Evolutionary conservation across 2,113 vertebrate species (phyloP).

Genomic region (Menidia beryllina): DNA sequence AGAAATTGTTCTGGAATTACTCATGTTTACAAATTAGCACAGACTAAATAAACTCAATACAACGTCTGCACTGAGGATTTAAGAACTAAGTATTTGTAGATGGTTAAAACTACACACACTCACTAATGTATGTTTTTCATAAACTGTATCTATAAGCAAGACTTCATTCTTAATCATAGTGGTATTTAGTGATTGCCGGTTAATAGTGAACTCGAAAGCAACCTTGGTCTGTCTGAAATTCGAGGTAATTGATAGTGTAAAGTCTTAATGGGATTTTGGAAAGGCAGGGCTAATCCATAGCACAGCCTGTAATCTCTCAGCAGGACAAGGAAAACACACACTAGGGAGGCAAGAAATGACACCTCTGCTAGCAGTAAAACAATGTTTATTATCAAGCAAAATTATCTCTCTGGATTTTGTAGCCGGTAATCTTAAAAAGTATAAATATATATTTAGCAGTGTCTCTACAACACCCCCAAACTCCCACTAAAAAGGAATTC

Average conservation of each 20-base stretch:
- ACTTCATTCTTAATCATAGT: neutral
- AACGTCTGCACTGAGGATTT: neutral
- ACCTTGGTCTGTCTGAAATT: conserved; percentile 34
- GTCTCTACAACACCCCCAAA: neutral
- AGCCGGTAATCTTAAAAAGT: neutral
- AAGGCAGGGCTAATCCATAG: conserved; percentile 49
- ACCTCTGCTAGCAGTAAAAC: neutral
- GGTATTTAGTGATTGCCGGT: neutral
- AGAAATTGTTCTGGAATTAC: neutral
- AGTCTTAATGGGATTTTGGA: conserved; percentile 62
- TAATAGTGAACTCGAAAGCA: neutral
- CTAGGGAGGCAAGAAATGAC: neutral
- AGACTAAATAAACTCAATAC: neutral
- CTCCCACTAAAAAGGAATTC: neutral
- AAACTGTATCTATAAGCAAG: neutral
- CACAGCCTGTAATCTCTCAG: conserved; percentile 30
- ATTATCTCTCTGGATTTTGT: neutral
- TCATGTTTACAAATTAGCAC: conserved; percentile 4
- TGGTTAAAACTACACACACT: conserved; percentile 2
- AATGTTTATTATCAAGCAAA: neutral
- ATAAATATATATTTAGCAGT: neutral
- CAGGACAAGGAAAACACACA: conserved; percentile 38
- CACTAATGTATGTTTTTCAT: neutral
- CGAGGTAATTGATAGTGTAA: conserved; percentile 48
- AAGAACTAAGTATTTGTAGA: neutral